Base-by-base conservation (phyloP, 1,140 invertebrate species). In the Scylla paramamosain region DNA sequence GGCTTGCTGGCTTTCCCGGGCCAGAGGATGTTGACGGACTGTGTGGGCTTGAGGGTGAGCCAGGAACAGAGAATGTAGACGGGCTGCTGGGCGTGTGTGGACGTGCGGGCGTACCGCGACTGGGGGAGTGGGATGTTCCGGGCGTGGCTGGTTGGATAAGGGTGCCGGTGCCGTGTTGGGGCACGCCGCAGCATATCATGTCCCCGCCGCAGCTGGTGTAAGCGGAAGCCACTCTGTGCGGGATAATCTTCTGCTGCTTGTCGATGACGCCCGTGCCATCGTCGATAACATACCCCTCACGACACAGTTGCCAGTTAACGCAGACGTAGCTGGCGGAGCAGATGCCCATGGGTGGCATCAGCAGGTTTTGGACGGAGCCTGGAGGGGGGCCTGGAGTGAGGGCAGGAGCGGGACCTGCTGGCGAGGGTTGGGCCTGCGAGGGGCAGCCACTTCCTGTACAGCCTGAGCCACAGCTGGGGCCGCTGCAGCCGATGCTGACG, bases 231-330 rank as follows among this genome's bases (percentile, higher is more conserved):
- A 95, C n/a, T 82, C 92, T 91, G 7, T 39, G 46, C 2, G 94
- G 94, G 91, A 95, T 93, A 3, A 48, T 29, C 83, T 88, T 93
- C 25, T 92, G 10, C 28, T 14, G 20, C 91, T 95, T 95, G 82
- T 95, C 87, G 52, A 93, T 95, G n/a, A 10, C 28, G 0, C 84
- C 94, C 4, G 94, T 95, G 83, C 94, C 94, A 31, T 95, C 94
- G 12, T n/a, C 52, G n/a, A 95, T 95, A 29, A 95, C 91, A 28
- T 59, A 89, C 16, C 94, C 91, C n/a, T 95, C 32, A 10, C 91
- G 83, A 82, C 94, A 95, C 83, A 95, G 91, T 48, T 95, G 94
- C 94, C 94, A 95, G 52, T 93, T 59, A 1, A 95, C 94, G 59
- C 94, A 95, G 31, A 95, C 91, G 20, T 32, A 93, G 4, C 0